These are phyloP conservation scores for Cynopterus brachyotis DNA, from an alignment of 2,113 vertebrate genomes.

Conservation along the genomic window DNA sequence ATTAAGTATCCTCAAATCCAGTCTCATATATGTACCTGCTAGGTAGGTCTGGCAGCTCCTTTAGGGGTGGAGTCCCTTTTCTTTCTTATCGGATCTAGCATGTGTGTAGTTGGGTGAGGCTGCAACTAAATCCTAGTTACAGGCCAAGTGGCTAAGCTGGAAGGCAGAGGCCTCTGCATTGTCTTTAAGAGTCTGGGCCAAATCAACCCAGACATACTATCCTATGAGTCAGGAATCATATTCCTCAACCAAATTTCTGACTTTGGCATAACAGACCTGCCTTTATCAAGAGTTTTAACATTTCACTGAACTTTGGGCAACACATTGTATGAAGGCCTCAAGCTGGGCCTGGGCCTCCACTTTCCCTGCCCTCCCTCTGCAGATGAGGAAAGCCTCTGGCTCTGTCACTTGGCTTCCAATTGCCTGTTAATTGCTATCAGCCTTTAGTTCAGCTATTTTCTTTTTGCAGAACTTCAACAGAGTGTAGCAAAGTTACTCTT, in stretches of 20 bases:
- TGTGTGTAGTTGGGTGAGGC: no score
- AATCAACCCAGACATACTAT: background rate
- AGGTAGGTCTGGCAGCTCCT: background rate
- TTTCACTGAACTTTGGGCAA: background rate
- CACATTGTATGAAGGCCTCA: background rate
- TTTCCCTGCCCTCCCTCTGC: background rate
- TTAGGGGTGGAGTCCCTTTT: background rate
- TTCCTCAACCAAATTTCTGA: background rate
- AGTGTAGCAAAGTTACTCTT: background rate
- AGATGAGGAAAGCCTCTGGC: background rate
- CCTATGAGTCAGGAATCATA: background rate
- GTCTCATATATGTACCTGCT: accelerated
- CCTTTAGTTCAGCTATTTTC: background rate
- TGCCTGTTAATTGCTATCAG: background rate
- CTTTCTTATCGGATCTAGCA: accelerated
- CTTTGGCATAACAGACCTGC: background rate
- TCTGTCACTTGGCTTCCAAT: background rate
- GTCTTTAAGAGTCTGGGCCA: background rate
- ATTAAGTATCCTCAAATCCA: background rate
- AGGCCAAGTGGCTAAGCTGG: no score
- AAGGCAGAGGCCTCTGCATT: background rate
- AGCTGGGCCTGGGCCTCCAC: background rate
- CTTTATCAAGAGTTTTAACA: background rate
- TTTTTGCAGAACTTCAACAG: background rate
- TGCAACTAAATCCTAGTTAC: background rate